Evolutionary conservation across 2,888 invertebrate species (phyloP).

Genomic region (Dimorphilus gyrociliatus): DNA sequence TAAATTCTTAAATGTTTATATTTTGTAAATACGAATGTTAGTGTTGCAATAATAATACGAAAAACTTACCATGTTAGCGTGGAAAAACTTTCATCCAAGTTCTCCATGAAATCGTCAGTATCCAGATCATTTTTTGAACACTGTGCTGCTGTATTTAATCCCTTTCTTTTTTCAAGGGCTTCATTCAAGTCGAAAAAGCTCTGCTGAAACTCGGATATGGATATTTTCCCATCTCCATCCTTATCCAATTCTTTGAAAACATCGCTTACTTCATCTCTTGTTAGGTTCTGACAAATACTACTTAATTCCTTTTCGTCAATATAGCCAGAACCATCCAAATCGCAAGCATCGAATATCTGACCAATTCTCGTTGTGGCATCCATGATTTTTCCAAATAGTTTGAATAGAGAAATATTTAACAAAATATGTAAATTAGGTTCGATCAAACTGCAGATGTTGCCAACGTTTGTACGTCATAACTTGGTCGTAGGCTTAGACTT

Average conservation of each 20-base stretch:
- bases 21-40: too few species aligned
- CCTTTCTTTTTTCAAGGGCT: background rate
- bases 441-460: too few species aligned
- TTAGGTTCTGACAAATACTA: constrained; percentile 40
- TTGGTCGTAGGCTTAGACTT: too few species aligned
- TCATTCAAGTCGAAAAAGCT: constrained; percentile 33
- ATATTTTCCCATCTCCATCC: constrained; percentile 42
- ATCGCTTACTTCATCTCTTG: constrained; percentile 38
- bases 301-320: constrained; percentile 40
- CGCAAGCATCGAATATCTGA: constrained; percentile 40
- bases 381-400: too few species aligned
- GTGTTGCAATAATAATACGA: too few species aligned
- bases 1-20: too few species aligned
- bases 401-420: too few species aligned
- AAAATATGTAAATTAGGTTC: too few species aligned
- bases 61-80: constrained; percentile 4
- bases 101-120: background rate
- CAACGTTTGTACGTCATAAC: too few species aligned
- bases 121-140: too few species aligned
- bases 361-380: constrained; percentile 20
- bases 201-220: constrained; percentile 41
- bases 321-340: constrained; percentile 38
- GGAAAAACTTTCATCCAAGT: constrained; percentile 2
- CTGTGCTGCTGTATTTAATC: too few species aligned
- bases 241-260: constrained; percentile 42